A percentile compares a stretch with the other conserved stretches of the same genome.
Evolutionary conservation across 2,797 vertebrate genomes (phyloP).

Genomic region (Sebastes cheni): DNA sequence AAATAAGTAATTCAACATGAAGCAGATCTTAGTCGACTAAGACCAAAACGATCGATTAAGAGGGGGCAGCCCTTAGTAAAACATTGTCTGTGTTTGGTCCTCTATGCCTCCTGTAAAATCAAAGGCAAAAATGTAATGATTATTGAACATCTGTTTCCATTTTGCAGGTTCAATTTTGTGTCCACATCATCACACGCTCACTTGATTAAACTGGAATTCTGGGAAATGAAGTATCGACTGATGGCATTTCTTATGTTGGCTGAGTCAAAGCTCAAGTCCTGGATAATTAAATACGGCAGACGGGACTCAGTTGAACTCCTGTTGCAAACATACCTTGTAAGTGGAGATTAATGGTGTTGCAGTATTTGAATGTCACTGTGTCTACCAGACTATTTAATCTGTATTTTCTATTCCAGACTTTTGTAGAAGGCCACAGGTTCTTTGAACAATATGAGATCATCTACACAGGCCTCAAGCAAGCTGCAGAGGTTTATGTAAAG

Average conservation of each 20-base stretch:
- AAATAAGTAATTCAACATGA: no score
- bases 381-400: neutral
- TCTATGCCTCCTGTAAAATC: neutral
- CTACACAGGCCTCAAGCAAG: conserved; percentile 89
- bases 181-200: conserved; percentile 93
- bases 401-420: conserved; percentile 79
- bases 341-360: conserved; percentile 44
- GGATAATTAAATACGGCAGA: conserved; percentile 98
- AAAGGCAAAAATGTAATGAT: neutral
- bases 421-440: conserved; percentile 95
- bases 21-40: no score
- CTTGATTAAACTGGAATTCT: conserved; percentile 97
- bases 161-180: conserved; percentile 93
- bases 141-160: neutral
- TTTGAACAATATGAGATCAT: conserved; percentile 97
- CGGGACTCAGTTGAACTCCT: conserved; percentile 94
- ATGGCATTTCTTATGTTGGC: conserved; percentile 94
- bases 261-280: conserved; percentile 97
- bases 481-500: conserved; percentile 93
- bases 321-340: conserved; percentile 94
- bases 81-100: neutral
- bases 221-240: conserved; percentile 96
- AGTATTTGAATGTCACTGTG: neutral
- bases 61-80: neutral
- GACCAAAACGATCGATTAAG: no score